Evolutionary conservation across 2,888 invertebrate species (phyloP), one percentile per base, ranked within the genome.

Genomic region (Himalopsyche anomala): DNA sequence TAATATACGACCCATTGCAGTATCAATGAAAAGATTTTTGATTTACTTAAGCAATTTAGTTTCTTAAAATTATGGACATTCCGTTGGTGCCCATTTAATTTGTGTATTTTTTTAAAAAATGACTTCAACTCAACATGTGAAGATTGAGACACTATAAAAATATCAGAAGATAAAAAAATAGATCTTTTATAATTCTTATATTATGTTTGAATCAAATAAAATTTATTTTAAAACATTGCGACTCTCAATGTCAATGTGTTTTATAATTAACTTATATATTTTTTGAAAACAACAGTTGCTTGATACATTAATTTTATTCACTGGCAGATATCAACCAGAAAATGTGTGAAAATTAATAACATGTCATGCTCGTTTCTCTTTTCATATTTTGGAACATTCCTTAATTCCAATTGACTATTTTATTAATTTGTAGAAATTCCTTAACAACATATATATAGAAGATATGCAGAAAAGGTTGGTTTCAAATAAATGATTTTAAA

Each of bases 271-370:
- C 12, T 74, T 74, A 36, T 36, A 36, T 36, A 36, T 74, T 74
- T 74, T 38, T 19, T 36, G 12, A 74, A 74, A 74, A 74, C 74
- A 74, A 11, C 74, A 74, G 74, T 74, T 74, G 74, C 15, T 74
- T 74, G 28, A 36, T 12, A 36, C 74, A 74, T 74, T 12, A 74
- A 74, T 74, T 74, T 15, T 36, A 38, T 74, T 74, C 15, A 74
- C 15, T 74, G 74, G 12, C 74, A 74, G 74, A 36, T 74, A 38
- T 74, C 19, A 69, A 6, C 69, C 8, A 69, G 19, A 74, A 38
- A 74, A 38, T 74, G 36, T 74, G 74, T 74, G 74, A 74, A 74
- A 74, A 36, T 12, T 5, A 38, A 36, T 62, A 19, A 5, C 3
- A 19, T 62, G 4, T 19, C 36, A 36, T 6, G 3, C 36, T 12